Evolutionary conservation across 2,888 invertebrate species (phyloP).

Genomic region (Macropis europaea): DNA sequence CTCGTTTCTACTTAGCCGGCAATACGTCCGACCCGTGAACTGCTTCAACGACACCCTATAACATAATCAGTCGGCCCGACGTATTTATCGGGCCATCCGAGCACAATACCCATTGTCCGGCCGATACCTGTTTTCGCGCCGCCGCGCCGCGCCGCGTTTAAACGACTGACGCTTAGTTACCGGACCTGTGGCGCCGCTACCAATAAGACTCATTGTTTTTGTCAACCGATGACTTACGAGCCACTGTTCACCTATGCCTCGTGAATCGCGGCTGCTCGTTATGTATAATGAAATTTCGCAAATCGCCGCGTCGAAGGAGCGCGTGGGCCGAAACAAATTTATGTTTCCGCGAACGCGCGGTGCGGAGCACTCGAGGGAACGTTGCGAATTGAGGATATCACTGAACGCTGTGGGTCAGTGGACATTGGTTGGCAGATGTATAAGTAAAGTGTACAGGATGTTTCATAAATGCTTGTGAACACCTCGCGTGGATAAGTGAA

Average conservation of each 20-base stretch:
- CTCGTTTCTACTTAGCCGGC: slow-evolving; percentile 64
- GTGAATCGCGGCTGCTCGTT: too few relatives aligned
- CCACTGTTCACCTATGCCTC: too few relatives aligned
- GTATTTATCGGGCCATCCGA: slow-evolving; percentile 66
- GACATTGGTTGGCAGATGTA: too few relatives aligned
- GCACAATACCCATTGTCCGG: slow-evolving; percentile 71
- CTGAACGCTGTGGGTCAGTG: too few relatives aligned
- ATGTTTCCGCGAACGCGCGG: too few relatives aligned
- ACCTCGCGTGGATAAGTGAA: too few relatives aligned
- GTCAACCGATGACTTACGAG: neutral
- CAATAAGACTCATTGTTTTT: slow-evolving; percentile 15
- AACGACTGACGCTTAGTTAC: slow-evolving; percentile 44
- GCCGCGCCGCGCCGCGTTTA: neutral
- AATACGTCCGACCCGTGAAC: slow-evolving; percentile 62
- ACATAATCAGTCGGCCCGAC: slow-evolving; percentile 71
- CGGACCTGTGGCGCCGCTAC: slow-evolving; percentile 7
- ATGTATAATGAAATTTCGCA: neutral
- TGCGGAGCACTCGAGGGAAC: too few relatives aligned
- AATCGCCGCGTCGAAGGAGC: too few relatives aligned
- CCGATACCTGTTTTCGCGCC: slow-evolving; percentile 58
- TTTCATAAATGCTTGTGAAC: too few relatives aligned
- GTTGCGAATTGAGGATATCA: too few relatives aligned
- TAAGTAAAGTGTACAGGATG: too few relatives aligned
- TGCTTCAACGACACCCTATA: slow-evolving; percentile 62
- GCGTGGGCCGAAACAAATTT: too few relatives aligned